Conservation (phyloP, 2,888 invertebrate genomes). For the Campoplex capitator region DNA sequence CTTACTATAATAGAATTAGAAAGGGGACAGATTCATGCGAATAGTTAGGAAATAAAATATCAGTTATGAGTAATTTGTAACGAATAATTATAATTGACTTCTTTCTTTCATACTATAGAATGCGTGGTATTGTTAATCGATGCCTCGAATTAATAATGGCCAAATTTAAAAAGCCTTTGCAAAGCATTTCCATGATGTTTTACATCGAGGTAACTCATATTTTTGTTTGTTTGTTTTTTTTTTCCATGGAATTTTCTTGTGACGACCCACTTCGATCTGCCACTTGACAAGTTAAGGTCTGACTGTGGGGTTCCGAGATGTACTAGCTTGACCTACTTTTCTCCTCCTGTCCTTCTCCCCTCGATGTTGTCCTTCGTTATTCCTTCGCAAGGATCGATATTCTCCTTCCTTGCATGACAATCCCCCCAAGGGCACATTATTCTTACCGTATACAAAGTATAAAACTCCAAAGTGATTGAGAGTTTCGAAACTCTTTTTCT, state of each 20-base stretch:
- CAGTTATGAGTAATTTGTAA: neutral
- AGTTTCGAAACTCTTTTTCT: slow-evolving; percentile 18
- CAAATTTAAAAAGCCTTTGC: neutral
- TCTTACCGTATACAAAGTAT: neutral
- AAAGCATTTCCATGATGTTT: slow-evolving; percentile 42
- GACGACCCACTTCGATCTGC: slow-evolving; percentile 17
- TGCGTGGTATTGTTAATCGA: neutral
- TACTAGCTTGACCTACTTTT: slow-evolving; percentile 67
- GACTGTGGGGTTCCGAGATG: slow-evolving; percentile 33
- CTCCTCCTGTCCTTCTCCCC: slow-evolving; percentile 50
- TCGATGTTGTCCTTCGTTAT: slow-evolving; percentile 43
- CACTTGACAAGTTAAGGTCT: slow-evolving; percentile 55
- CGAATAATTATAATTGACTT: neutral
- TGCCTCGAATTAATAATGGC: neutral
- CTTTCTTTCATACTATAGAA: too few relatives aligned
- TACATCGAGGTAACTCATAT: slow-evolving; percentile 9
- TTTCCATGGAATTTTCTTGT: slow-evolving; percentile 32
- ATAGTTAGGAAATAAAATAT: neutral
- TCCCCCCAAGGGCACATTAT: slow-evolving; percentile 4
- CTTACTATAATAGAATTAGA: neutral
- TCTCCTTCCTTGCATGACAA: slow-evolving; percentile 25
- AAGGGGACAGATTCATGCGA: neutral
- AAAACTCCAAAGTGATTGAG: neutral
- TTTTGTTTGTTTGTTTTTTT: neutral
- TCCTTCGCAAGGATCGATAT: slow-evolving; percentile 51